Evolutionary conservation across 2,797 vertebrate species (phyloP), one percentile per base, ranked within the genome.

Genomic region (Poeciliopsis paucimaculata): DNA sequence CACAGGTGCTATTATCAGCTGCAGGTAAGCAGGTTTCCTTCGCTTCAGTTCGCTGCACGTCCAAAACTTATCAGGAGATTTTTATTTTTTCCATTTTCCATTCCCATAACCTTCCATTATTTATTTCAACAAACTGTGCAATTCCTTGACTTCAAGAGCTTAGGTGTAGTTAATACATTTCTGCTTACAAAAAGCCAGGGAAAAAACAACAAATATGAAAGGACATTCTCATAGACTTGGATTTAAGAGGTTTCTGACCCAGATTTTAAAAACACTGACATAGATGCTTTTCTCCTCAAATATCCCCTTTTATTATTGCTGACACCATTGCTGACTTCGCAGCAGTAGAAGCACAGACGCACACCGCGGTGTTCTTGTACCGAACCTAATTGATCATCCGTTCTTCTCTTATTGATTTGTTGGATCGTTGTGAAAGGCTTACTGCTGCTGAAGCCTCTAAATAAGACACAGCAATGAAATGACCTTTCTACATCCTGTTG

Each of bases 401-500:
- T 83, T 62, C 12, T 51, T 79, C 78, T 73, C 66, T 73, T 79
- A 76, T 82, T 77, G 82, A 82, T 84, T 82, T 46, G 13, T 13
- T 45, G 10, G 39, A 43, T 41, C 23, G 39, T 41, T 43, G 66
- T 70, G 66, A 70, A 45, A 43, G 66, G 23, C 39, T n/a, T 45
- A 45, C 66, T n/a, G 39, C 62, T 76, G 84, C 81, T 53, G 73
- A 47, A 53, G 81, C 72, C 49, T 34, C 83, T 86, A 78, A 89
- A 87, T 86, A 81, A 86, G 92, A 90, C 62, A 84, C 75, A 79
- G 43, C 78, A 76, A 66, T 79, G 77, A 87, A 89, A 74, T 90
- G 91, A 93, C 93, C 90, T 95, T 93, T 92, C 86, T 64, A 75
- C 84, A 90, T 93, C 90, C 89, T 86, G 84, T 90, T 77, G 86